Conservation (phyloP, 1,140 invertebrate species). For the Aphaenogaster ashmeadi region DNA sequence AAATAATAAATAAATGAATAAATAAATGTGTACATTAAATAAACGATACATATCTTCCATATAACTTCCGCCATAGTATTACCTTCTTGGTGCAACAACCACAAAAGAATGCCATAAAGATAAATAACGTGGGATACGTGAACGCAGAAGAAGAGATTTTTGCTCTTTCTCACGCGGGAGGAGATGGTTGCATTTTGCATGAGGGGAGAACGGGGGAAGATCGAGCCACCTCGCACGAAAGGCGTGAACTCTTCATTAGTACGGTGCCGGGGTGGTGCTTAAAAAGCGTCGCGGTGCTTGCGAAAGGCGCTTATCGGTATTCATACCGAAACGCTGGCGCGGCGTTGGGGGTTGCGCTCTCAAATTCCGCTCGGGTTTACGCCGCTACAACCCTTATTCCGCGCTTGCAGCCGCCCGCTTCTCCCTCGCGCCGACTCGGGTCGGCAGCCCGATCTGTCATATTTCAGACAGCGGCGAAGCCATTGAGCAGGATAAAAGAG, state of each 20-base stretch:
- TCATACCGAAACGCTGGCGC: slow-evolving; percentile 35
- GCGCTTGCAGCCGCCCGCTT: background rate
- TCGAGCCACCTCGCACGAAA: background rate
- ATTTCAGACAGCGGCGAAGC: slow-evolving; percentile 68
- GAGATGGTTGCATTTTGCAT: background rate
- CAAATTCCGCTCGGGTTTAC: slow-evolving; percentile 68
- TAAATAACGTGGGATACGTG: slow-evolving; percentile 27
- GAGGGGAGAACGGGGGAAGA: background rate
- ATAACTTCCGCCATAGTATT: background rate
- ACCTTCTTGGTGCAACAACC: background rate
- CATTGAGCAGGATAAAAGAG: slow-evolving; percentile 69
- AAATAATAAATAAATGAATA: background rate
- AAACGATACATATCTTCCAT: background rate
- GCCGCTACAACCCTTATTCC: slow-evolving; percentile 23
- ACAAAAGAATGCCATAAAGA: slow-evolving; percentile 42
- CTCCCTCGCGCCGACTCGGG: background rate
- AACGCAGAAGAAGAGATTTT: background rate
- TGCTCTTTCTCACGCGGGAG: background rate
- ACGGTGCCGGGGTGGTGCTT: slow-evolving; percentile 8
- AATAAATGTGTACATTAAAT: background rate
- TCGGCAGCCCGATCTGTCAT: slow-evolving; percentile 75
- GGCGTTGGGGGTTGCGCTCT: slow-evolving; percentile 25
- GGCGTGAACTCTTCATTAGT: slow-evolving; percentile 56
- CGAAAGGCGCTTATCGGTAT: slow-evolving; percentile 67
- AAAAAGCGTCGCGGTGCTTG: slow-evolving; percentile 50